Evolutionary conservation across 2,888 invertebrate species (phyloP), one percentile per base, ranked within the genome.

Genomic region (Liodrosophila aerea): DNA sequence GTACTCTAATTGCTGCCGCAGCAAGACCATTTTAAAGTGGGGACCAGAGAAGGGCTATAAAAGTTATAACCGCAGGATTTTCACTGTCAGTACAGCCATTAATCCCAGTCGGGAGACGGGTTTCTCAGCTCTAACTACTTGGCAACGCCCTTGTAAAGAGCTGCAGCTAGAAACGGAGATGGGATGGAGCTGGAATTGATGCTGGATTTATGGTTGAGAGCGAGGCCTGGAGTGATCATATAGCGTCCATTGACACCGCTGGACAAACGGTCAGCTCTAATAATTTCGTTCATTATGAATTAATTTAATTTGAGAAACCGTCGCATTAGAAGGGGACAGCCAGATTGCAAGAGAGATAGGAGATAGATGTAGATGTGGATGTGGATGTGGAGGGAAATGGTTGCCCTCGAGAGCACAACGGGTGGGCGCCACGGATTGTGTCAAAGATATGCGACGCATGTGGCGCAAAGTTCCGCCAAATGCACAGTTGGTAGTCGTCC

Each of bases 371-470:
- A n/a, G n/a, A n/a, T n/a, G n/a, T n/a, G n/a, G n/a, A n/a, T n/a
- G n/a, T n/a, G n/a, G 64, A 53, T 47, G 2, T 22, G 22, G 5
- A 22, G 22, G 2, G 62, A 80, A 78, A 78, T 82, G 82, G 85
- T 82, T 78, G 78, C 85, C 85, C 78, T 85, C 82, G 75, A 76
- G 77, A 52, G 78, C 75, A 58, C 77, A 40, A 72, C 85, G 83
- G 77, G 77, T 64, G 85, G 85, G 75, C 83, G 82, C 77, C 77
- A 82, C 85, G 82, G 81, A 82, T 82, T 82, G 81, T 82, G 81
- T 83, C 81, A 82, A 85, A 74, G 81, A 82, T 82, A 82, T 76
- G 83, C 84, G 84, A 84, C 77, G 84, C 77, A 84, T 78, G 77
- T 63, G 77, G 77, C 74, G 81, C 81, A 81, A 78, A 85, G 81